Evolutionary conservation across 2,888 invertebrate species (phyloP), one percentile per base, ranked within the genome.

Genomic region (Parnassius mnemosyne): DNA sequence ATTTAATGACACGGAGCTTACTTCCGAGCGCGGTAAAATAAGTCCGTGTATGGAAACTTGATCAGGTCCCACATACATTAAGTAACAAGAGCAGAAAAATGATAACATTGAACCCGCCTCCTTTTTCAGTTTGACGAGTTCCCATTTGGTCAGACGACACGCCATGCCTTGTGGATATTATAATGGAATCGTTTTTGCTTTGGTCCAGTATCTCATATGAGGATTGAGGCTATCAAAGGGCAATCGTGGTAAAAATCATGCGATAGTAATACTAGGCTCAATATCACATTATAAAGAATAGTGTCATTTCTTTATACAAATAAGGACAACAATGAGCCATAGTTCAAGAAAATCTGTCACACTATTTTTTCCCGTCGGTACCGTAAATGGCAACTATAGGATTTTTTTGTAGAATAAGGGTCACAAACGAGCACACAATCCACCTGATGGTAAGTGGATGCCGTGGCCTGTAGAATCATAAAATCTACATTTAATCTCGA

Each of bases 131-230:
- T 65, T 59, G 68, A 72, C 63, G 53, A 61, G 65, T 68, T 75
- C 75, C 67, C 69, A 70, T 82, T 82, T 81, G 83, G 83, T 69
- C 66, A 78, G 69, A 79, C 81, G 65, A 68, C 65, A 50, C 49
- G 52, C 13, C 41, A 12, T 16, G 16, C 46, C 47, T 47, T 61
- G 43, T 52, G 13, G 34, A 54, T 59, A 59, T 55, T 52, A 63
- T 55, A 53, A 62, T 63, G 54, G 55, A 46, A 51, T 54, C 51
- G 58, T 63, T 63, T 63, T 59, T 57, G 34, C 57, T 47, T 16
- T 25, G 3, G 47, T 43, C 41, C 7, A 2, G 41, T 55, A 52
- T 52, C 46, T 12, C 9, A 34, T 13, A 34, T 11, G 3, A 10
- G 50, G 20, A 42, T 11, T 2, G 12, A 50, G 42, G 42, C 20